A percentile compares a stretch with the other conserved stretches of the same genome.
Conservation (phyloP, 2,797 vertebrate species). For the Zenarchopterus dispar region DNA sequence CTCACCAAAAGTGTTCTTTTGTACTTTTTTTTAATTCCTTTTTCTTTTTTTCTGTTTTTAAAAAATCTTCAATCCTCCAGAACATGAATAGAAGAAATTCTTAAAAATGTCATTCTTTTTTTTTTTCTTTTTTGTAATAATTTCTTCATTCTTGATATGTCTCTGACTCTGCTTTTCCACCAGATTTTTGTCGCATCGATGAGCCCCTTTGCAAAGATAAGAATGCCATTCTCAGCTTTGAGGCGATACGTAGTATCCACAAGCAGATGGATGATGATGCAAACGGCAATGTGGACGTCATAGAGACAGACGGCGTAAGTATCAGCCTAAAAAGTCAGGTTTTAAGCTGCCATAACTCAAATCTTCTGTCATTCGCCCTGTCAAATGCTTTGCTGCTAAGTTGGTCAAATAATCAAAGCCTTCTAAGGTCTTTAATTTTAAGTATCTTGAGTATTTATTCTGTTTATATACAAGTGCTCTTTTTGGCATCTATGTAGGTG, state of each 20-base stretch:
- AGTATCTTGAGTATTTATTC: background rate
- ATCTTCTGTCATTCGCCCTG: too few species aligned
- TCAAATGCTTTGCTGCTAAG: background rate
- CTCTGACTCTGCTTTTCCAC: conserved; percentile 8
- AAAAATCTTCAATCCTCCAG: background rate
- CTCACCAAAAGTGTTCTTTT: too few species aligned
- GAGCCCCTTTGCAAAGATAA: conserved; percentile 88
- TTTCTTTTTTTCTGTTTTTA: background rate
- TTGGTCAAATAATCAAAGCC: background rate
- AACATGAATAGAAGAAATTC: background rate
- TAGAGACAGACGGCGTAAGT: conserved; percentile 94
- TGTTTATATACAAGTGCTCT: background rate
- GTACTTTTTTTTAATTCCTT: too few species aligned
- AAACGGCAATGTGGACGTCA: conserved; percentile 95
- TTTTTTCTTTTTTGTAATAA: too few species aligned
- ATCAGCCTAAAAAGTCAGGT: conserved; percentile 1
- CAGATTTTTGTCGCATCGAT: conserved; percentile 96
- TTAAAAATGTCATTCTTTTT: background rate
- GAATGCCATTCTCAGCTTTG: conserved; percentile 90
- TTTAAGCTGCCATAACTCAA: background rate
- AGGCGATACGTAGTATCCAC: conserved; percentile 94
- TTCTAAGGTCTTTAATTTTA: background rate
- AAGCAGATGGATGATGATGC: conserved; percentile 99
- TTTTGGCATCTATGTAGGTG: too few species aligned
- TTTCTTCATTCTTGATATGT: too few species aligned